Evolutionary conservation across 1,140 invertebrate genomes (phyloP).

Genomic region (Magallana angulata): DNA sequence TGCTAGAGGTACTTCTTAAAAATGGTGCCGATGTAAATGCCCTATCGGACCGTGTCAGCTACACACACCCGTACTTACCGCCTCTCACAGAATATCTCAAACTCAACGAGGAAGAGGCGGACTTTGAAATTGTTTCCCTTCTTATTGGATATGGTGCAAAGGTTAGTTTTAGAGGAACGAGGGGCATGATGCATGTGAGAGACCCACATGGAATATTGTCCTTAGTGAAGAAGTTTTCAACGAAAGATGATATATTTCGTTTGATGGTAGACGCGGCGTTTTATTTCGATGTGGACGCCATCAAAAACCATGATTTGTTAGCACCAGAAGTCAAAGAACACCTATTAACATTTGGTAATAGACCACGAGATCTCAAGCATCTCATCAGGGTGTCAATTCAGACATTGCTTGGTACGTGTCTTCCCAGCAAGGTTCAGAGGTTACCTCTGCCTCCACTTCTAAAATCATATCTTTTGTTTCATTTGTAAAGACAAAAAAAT

Average conservation of each 20-base stretch:
- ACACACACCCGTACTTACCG: slow-evolving; percentile 82
- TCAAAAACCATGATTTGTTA: slow-evolving; percentile 51
- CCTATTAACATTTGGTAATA: slow-evolving; percentile 44
- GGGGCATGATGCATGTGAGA: slow-evolving; percentile 39
- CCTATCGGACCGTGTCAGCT: slow-evolving; percentile 82
- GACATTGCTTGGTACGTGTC: slow-evolving; percentile 37
- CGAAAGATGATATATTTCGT: slow-evolving; percentile 61
- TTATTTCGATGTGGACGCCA: slow-evolving; percentile 60
- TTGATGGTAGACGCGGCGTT: slow-evolving; percentile 60
- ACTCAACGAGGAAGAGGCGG: slow-evolving; percentile 84
- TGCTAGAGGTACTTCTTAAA: slow-evolving; percentile 84
- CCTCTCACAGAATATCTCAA: slow-evolving; percentile 91
- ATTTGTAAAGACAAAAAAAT: slow-evolving; percentile 15
- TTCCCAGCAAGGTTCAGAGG: slow-evolving; percentile 58
- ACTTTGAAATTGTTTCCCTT: slow-evolving; percentile 85
- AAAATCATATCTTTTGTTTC: slow-evolving; percentile 69
- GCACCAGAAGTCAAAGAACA: slow-evolving; percentile 57
- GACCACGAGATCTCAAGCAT: slow-evolving; percentile 65
- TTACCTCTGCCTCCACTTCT: slow-evolving; percentile 69
- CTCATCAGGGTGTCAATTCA: slow-evolving; percentile 58
- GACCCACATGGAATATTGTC: slow-evolving; percentile 73
- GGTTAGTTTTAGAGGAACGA: slow-evolving; percentile 63
- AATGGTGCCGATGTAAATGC: slow-evolving; percentile 81
- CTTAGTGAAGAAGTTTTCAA: slow-evolving; percentile 57
- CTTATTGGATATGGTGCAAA: slow-evolving; percentile 89